A percentile compares a stretch with the other conserved stretches of the same genome.
phyloP scores from a whole-genome alignment of 2,888 invertebrate species.

The Drosophila ustulata region DNA sequence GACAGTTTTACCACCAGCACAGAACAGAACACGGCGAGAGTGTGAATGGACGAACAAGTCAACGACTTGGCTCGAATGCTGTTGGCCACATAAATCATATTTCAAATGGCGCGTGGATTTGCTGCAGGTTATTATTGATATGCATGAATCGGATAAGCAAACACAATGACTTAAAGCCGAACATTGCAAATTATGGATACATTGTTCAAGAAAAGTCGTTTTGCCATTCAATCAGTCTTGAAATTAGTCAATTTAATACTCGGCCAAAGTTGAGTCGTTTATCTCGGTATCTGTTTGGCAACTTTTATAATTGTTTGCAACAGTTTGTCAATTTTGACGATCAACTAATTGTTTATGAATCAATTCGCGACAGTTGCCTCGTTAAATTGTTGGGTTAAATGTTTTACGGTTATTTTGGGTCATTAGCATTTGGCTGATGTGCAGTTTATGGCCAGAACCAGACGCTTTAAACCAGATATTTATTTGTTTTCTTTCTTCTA shows the following conservation, averaged over 20 bases:
- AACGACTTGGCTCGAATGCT: conserved; percentile 47
- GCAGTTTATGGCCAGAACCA: conserved; percentile 54
- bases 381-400: conserved; percentile 61
- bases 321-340: conserved; percentile 43
- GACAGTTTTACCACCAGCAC: conserved; percentile 76
- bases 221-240: background rate
- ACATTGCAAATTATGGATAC: background rate
- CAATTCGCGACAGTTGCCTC: conserved; percentile 57
- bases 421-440: conserved; percentile 63
- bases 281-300: background rate
- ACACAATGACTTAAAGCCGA: conserved; percentile 48
- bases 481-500: conserved; percentile 16
- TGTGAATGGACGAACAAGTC: conserved; percentile 13
- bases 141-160: conserved; percentile 59
- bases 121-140: conserved; percentile 57
- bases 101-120: conserved; percentile 63
- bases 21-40: background rate
- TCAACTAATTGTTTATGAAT: conserved; percentile 69
- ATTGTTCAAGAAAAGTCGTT: background rate
- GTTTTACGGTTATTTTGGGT: conserved; percentile 51
- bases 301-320: conserved; percentile 17
- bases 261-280: conserved; percentile 2
- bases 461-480: conserved; percentile 22
- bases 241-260: background rate
- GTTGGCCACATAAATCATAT: conserved; percentile 75